Conservation (phyloP, 1,140 invertebrate genomes). For the Hormaphis cornu region DNA sequence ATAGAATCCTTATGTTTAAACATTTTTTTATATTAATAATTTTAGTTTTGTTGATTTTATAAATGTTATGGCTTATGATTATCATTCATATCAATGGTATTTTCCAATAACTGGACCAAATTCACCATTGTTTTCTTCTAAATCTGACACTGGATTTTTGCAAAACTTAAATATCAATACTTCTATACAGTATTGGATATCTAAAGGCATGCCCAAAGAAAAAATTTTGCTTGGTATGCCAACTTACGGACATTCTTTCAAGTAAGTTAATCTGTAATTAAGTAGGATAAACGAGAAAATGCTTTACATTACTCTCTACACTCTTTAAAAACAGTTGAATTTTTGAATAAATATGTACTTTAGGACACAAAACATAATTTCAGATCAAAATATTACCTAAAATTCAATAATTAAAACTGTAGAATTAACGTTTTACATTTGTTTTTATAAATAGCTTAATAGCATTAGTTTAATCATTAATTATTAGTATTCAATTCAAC, state of each 20-base stretch:
- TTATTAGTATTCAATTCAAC: too few relatives aligned
- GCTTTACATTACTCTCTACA: background rate
- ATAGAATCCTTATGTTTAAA: background rate
- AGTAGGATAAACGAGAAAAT: background rate
- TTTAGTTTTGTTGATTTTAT: constrained; percentile 67
- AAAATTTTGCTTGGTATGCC: constrained; percentile 84
- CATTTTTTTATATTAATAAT: constrained; percentile 34
- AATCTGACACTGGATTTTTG: constrained; percentile 54
- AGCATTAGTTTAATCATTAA: too few relatives aligned
- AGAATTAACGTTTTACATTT: too few relatives aligned
- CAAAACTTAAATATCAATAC: constrained; percentile 71
- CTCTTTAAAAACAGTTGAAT: background rate
- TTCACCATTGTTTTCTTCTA: constrained; percentile 58
- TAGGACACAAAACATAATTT: too few relatives aligned
- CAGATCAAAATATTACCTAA: too few relatives aligned
- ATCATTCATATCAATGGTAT: constrained; percentile 63
- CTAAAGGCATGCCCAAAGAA: constrained; percentile 64
- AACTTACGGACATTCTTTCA: constrained; percentile 78
- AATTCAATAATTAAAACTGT: too few relatives aligned
- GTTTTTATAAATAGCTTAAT: too few relatives aligned
- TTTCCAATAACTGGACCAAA: constrained; percentile 75
- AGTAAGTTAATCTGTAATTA: constrained; percentile 46
- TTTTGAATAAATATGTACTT: too few relatives aligned
- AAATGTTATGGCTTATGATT: constrained; percentile 85
- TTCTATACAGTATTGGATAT: constrained; percentile 68